Evolutionary conservation across 2,113 vertebrate genomes (phyloP), one percentile per base, ranked within the genome.

Genomic region (Lepus timidus): DNA sequence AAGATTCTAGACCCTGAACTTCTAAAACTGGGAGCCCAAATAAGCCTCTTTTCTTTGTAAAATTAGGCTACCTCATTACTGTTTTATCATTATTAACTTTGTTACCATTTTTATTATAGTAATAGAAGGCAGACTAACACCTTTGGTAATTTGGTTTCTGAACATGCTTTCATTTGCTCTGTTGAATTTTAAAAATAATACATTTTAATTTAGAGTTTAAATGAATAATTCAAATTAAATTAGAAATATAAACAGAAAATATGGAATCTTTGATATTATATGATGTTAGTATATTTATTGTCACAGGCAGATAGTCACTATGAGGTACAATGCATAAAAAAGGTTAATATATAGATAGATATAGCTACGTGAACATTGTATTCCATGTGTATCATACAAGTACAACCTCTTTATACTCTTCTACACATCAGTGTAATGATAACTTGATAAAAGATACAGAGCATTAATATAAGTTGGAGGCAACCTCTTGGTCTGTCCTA

Each of bases 211-310:
- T 84, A 6, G n/a, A 85, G 9, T 51, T 90, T 75, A 80, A 88
- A 67, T 51, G 19, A 51, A 10, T 68, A 17, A 88, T 62, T 93
- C 44, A 88, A n/a, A 44, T 88, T 88, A 88, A 88, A 76, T 83
- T n/a, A 70, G 36, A 70, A 36, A 52, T 85, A 33, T 51, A 91
- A 91, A 39, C 68, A 29, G 44, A 88, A 93, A n/a, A 61, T 36
- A 52, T 71, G 3, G 51, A 85, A 8, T 52, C 13, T 67, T 83
- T 87, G 27, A 29, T 85, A 36, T n/a, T 4, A 23, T 76, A 52
- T 75, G 65, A 65, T 65, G 25, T 55, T 68, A 68, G 7, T 25
- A 7, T 19, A 36, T 85, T 93, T 76, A 44, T 49, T 89, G 27
- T 74, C 2, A 83, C 39, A 64, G 3, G 29, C 55, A 85, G 2